Percentiles rank a stretch among this genome's conserved stretches.
phyloP scores from a whole-genome alignment of 1,140 invertebrate species.

The Neuroterus valhalla region DNA sequence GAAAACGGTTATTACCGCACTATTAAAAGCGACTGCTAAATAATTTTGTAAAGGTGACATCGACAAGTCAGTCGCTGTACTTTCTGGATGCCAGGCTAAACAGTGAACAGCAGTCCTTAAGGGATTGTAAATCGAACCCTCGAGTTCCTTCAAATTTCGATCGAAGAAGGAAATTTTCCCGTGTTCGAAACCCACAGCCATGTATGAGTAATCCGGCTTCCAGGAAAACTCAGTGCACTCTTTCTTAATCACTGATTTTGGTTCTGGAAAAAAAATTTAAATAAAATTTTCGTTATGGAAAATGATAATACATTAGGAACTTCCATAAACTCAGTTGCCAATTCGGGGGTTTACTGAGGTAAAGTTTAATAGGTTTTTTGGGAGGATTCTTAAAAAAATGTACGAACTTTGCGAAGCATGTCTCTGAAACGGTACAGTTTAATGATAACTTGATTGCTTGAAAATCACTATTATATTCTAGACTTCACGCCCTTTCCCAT shows the following conservation, averaged over 20 bases:
- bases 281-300: conserved; percentile 3
- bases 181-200: conserved; percentile 79
- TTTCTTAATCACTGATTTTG: conserved; percentile 59
- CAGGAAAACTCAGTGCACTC: conserved; percentile 77
- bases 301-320: too few species aligned
- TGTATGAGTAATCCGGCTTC: conserved; percentile 78
- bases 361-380: too few species aligned
- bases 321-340: too few species aligned
- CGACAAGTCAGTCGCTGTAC: conserved; percentile 76
- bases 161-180: conserved; percentile 70
- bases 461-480: too few species aligned
- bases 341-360: too few species aligned
- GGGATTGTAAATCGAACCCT: conserved; percentile 45
- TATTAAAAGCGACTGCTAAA: conserved; percentile 79
- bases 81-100: conserved; percentile 83
- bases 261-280: conserved; percentile 49
- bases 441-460: too few species aligned
- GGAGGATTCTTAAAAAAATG: too few species aligned
- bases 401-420: too few species aligned
- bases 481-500: too few species aligned
- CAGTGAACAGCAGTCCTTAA: conserved; percentile 77
- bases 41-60: conserved; percentile 78
- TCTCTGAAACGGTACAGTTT: too few species aligned
- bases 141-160: conserved; percentile 50
- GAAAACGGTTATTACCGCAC: conserved; percentile 76